phyloP scores from a whole-genome alignment of 1,140 invertebrate genomes.

The Drosophila watanabei region DNA sequence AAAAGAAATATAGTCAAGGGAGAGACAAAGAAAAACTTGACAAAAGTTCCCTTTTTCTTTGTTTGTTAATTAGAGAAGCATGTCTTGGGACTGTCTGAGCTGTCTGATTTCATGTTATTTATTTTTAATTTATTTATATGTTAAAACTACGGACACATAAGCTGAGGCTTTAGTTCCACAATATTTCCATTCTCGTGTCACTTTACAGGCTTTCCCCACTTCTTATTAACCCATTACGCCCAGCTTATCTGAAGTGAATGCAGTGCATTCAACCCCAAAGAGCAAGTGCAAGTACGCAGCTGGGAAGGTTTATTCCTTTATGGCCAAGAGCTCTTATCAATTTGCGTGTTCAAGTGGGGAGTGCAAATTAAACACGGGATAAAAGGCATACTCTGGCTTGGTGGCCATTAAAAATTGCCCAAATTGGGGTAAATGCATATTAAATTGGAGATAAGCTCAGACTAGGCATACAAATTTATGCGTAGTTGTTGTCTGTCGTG shows the following conservation, averaged over 20 bases:
- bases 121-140: background rate
- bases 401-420: background rate
- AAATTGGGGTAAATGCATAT: background rate
- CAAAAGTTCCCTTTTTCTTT: constrained; percentile 1
- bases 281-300: constrained; percentile 35
- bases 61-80: constrained; percentile 24
- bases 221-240: constrained; percentile 27
- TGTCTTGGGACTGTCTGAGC: background rate
- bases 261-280: constrained; percentile 38
- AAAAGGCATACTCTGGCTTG: background rate
- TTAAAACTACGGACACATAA: background rate
- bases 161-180: background rate
- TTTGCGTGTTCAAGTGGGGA: constrained; percentile 21
- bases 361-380: background rate
- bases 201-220: constrained; percentile 3
- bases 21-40: constrained; percentile 1
- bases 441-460: background rate
- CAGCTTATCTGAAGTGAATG: constrained; percentile 16
- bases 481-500: constrained; percentile 3
- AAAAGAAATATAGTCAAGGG: background rate
- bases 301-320: constrained; percentile 17
- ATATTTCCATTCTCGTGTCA: background rate
- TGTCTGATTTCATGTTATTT: background rate
- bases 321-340: constrained; percentile 31
- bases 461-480: constrained; percentile 4